Base-by-base conservation (phyloP, 1,140 invertebrate species). In the Cardiocondyla obscurior region DNA sequence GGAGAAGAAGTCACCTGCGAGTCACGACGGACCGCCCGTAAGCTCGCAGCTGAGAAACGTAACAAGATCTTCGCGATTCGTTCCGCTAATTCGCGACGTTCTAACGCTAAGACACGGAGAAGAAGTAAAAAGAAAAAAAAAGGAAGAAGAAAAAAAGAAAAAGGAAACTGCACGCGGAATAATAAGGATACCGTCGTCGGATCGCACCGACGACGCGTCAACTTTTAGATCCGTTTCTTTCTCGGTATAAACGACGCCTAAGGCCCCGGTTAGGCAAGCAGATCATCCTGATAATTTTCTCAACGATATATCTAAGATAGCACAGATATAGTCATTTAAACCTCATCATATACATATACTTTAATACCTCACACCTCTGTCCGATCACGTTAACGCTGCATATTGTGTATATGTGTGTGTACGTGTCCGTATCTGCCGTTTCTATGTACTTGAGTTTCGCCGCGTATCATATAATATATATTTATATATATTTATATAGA, bases 191-290 rank as follows among this genome's bases (percentile, higher is more conserved):
- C n/a, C n/a, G n/a, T n/a, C n/a, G n/a, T n/a, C n/a, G n/a, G n/a
- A n/a, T n/a, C n/a, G 25, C 53, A 28, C 25, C 55, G 55, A 57
- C 22, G 30, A 33, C 53, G 25, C 8, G 16, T 74, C 25, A 10
- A n/a, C 12, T 64, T 44, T 51, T 51, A 65, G 58, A 76, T 76
- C 58, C n/a, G 42, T 51, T 53, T 49, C 30, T 46, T 33, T 58
- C 51, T 28, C 30, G 16, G 3, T 77, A 30, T 65, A 65, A 82
- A 87, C 86, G 77, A 88, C 73, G 87, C 83, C 86, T 85, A 88
- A 88, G 86, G 85, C 87, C 87, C 77, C 86, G 65, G 49, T 88
- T 87, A 88, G 85, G 82, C 85, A 81, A 87, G 44, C 85, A 82
- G 69, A 87, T 53, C 81, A 64, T 64, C 62, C 55, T 28, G 30